A percentile compares a stretch with the other conserved stretches of the same genome.
phyloP scores from a whole-genome alignment of 2,888 invertebrate genomes.

The Cremastobaeus sp. region DNA sequence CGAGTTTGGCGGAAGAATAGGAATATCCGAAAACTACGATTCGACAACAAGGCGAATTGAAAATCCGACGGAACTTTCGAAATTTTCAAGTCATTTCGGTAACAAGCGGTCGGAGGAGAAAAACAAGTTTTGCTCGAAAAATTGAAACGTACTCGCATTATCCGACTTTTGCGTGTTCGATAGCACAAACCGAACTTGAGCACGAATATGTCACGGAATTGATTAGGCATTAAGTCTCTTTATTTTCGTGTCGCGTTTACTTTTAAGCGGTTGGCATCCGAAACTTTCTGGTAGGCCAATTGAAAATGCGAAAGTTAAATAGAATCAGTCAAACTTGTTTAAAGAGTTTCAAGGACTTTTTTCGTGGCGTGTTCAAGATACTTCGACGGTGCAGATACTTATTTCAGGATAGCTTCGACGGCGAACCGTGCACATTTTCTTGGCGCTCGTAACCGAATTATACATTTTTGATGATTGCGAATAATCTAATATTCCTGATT shows the following conservation, averaged over 20 bases:
- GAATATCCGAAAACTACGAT: too few species aligned
- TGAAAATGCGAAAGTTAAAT: conserved; percentile 72
- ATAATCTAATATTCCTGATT: conserved; percentile 48
- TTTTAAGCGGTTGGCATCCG: conserved; percentile 52
- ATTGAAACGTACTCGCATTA: too few species aligned
- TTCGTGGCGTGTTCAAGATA: conserved; percentile 53
- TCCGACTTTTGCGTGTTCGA: conserved; percentile 1
- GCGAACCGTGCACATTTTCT: conserved; percentile 21
- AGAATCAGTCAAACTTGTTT: conserved; percentile 69
- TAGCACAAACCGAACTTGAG: conserved; percentile 23
- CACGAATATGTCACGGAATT: conserved; percentile 51
- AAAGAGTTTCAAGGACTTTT: conserved; percentile 64
- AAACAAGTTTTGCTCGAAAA: too few species aligned
- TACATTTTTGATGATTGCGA: conserved; percentile 47
- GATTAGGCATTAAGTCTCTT: conserved; percentile 49
- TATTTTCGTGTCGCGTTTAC: conserved; percentile 56
- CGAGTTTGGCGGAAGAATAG: conserved; percentile 6
- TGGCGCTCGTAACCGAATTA: conserved; percentile 43
- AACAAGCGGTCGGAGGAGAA: too few species aligned
- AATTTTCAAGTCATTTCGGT: too few species aligned
- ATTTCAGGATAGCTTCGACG: conserved; percentile 42
- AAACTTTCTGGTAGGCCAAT: conserved; percentile 61
- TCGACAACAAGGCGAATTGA: too few species aligned
- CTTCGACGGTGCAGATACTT: conserved; percentile 36
- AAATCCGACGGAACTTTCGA: too few species aligned